Conservation (phyloP, 2,113 vertebrate species). For the Isurus oxyrinchus region DNA sequence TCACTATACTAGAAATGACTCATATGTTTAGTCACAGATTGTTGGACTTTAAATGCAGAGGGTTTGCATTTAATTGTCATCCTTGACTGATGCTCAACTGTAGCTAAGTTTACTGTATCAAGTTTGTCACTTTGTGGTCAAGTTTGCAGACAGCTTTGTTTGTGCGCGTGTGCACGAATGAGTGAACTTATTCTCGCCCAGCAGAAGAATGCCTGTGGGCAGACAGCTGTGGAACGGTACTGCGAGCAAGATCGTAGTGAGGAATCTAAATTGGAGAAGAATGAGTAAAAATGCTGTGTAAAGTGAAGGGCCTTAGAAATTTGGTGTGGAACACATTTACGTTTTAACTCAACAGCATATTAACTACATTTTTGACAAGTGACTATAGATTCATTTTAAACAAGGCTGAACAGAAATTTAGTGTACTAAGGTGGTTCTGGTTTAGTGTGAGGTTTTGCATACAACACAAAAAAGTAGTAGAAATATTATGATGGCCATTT, state of each 20-base stretch:
- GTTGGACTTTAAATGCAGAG: conserved; percentile 1
- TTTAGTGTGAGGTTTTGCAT: conserved; percentile 29
- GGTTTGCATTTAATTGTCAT: conserved; percentile 29
- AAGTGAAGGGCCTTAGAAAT: background rate
- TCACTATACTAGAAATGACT: conserved; percentile 19
- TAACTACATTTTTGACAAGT: background rate
- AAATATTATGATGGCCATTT: conserved; percentile 90
- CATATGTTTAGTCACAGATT: background rate
- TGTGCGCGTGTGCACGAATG: too few species aligned
- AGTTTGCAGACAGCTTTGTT: background rate
- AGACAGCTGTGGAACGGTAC: background rate
- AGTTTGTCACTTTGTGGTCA: conserved; percentile 9
- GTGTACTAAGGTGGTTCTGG: conserved; percentile 8
- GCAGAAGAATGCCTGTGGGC: background rate
- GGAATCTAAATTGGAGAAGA: background rate
- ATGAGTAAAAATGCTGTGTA: background rate
- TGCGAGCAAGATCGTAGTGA: background rate
- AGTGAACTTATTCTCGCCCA: background rate
- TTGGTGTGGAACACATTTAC: background rate
- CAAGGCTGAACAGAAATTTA: conserved; percentile 8
- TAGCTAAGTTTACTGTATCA: background rate
- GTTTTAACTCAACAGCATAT: too few species aligned
- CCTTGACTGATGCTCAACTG: background rate
- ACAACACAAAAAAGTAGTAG: conserved; percentile 59
- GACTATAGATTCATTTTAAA: background rate